A percentile compares a stretch with the other conserved stretches of the same genome.
phyloP scores from a whole-genome alignment of 2,113 vertebrate species.

The Sylvia atricapilla region DNA sequence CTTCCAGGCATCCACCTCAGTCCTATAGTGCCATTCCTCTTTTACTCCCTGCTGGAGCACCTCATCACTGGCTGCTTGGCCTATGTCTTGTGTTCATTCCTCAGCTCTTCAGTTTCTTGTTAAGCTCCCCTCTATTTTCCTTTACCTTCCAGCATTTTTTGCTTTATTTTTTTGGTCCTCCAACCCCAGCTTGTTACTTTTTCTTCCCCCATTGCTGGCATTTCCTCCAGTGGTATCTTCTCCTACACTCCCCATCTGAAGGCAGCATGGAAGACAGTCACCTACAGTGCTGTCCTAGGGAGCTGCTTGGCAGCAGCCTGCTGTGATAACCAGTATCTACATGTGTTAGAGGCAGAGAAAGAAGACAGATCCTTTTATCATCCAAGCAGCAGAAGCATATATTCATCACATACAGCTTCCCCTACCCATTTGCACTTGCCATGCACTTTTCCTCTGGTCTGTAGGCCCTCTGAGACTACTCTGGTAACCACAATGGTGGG shows the following conservation, averaged over 20 bases:
- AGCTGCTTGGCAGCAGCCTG: neutral
- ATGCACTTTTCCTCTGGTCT: neutral
- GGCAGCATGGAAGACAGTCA: neutral
- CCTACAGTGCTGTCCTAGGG: fast-evolving
- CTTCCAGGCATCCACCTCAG: neutral
- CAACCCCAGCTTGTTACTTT: neutral
- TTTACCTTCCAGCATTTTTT: neutral
- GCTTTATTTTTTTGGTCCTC: neutral
- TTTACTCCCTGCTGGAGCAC: neutral
- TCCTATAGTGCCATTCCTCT: neutral
- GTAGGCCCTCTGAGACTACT: neutral
- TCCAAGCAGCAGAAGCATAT: neutral
- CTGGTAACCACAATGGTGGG: slow-evolving; percentile 3
- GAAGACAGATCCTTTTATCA: neutral
- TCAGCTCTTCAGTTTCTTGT: neutral
- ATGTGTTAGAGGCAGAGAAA: neutral
- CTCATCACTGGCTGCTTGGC: neutral
- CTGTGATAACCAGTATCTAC: neutral
- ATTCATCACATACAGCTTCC: neutral
- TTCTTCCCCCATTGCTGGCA: neutral
- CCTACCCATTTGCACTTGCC: neutral
- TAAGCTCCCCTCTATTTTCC: neutral
- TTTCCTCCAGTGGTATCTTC: neutral
- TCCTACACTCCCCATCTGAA: neutral
- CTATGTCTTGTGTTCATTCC: neutral